phyloP scores from a whole-genome alignment of 2,113 vertebrate species.

The Macheiramphus alcinus region DNA sequence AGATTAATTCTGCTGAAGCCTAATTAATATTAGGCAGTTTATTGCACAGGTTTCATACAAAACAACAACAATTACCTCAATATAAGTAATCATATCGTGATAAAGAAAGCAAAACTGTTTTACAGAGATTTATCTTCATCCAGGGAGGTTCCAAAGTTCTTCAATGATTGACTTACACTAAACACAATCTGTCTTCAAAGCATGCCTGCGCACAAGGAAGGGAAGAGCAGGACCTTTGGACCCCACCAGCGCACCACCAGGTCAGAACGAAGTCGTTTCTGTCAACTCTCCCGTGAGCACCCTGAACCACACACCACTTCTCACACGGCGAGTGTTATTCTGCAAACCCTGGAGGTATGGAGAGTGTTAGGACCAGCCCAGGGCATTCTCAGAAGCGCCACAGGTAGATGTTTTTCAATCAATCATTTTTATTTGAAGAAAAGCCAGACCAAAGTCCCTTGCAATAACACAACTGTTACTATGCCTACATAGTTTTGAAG shows the following conservation, averaged over 20 bases:
- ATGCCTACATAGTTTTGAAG: rapidly evolving
- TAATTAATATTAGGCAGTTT: background rate
- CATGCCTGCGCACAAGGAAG: background rate
- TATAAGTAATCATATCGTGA: rapidly evolving
- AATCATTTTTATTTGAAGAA: background rate
- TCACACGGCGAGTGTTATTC: rapidly evolving
- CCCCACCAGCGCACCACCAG: rapidly evolving
- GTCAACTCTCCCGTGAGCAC: rapidly evolving
- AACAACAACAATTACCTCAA: background rate
- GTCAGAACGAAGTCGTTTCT: background rate
- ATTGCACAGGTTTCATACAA: background rate
- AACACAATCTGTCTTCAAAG: background rate
- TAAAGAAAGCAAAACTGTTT: background rate
- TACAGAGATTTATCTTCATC: background rate
- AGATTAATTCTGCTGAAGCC: background rate
- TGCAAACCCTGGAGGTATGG: background rate
- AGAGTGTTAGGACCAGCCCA: background rate
- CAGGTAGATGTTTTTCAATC: background rate
- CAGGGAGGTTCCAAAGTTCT: background rate
- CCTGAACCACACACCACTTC: rapidly evolving
- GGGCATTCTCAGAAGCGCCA: background rate
- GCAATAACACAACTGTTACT: rapidly evolving
- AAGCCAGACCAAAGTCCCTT: background rate
- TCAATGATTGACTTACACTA: background rate
- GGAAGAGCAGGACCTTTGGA: background rate